A percentile compares a stretch with the other conserved stretches of the same genome.
Evolutionary conservation across 2,113 vertebrate species (phyloP).

Genomic region (Eleginops maclovinus): DNA sequence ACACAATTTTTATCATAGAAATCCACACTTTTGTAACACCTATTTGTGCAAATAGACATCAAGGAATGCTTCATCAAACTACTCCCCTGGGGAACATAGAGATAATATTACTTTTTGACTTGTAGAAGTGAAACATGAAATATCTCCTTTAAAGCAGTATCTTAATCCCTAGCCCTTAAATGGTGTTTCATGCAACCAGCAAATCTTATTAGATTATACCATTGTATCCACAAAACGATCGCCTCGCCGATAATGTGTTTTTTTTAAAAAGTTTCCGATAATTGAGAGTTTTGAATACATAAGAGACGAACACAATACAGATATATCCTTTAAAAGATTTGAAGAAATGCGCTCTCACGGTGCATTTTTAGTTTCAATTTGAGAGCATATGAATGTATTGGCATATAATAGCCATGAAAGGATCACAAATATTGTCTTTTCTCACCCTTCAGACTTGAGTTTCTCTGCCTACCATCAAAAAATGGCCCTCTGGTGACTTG

Average conservation of each 20-base stretch:
- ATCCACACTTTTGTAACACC: background rate
- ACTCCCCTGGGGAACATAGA: background rate
- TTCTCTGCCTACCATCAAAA: background rate
- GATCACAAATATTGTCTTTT: background rate
- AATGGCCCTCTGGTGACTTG: constrained; percentile 58
- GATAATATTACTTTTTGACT: background rate
- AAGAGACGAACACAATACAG: background rate
- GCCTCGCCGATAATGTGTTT: background rate
- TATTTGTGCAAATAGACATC: background rate
- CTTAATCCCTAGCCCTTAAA: background rate
- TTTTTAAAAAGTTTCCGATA: background rate
- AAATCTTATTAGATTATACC: background rate
- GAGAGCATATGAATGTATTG: background rate
- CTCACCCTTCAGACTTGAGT: background rate
- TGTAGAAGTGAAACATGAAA: background rate
- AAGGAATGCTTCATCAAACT: background rate
- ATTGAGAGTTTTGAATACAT: background rate
- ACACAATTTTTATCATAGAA: background rate
- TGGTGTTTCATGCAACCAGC: background rate
- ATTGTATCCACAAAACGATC: background rate
- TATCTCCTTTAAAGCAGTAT: background rate
- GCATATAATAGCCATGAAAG: background rate
- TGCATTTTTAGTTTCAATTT: too few relatives aligned
- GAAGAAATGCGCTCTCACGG: too few relatives aligned
- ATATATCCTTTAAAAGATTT: background rate